Base-by-base conservation (phyloP, 2,797 vertebrate species). In the Chelmon rostratus region DNA sequence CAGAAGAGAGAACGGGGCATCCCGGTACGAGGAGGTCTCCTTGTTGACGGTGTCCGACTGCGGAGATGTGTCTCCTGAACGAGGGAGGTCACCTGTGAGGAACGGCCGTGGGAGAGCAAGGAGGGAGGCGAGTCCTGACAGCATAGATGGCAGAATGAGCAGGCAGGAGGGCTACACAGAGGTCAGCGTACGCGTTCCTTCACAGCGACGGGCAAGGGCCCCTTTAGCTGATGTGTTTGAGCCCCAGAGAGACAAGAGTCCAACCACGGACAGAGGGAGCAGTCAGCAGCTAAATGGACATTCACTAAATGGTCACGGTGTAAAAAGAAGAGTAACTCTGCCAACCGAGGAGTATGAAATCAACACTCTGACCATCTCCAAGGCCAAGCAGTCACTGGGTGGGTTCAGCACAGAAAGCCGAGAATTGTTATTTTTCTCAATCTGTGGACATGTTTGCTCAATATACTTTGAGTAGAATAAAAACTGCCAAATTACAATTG, bases 301-400 rank as follows among this genome's bases (percentile, higher is more conserved):
- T 54, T 52, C 73, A 54, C 82, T 84, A 28, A 88, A 91, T n/a
- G 88, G 82, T 71, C 85, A 92, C 8, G 46, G 72, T 37, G 87
- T 71, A 40, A 84, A 58, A 57, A 84, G 59, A 70, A 86, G 75
- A 77, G 50, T 63, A 47, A 61, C 72, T 64, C 52, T 74, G 31
- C 52, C 72, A 35, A 53, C 67, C 5, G 88, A 94, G 58, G 95
- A 96, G 69, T 96, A 94, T 81, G 95, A 93, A 65, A 91, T 97
- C 84, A 90, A 91, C 52, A 97, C 95, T 0, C 90, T 99, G 82
- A 95, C 91, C 0, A 95, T 99, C 73, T 96, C 97, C 73, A 99
- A 99, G 91, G 94, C 94, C 88, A 98, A 97, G 89, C 97, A 96
- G 78, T 99, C 98, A 0, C 93, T 99, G 64, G 98, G 98, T 99